Percentiles rank a stretch among this genome's conserved stretches.
Conservation (phyloP, 2,888 invertebrate genomes). For the Leucoma salicis region DNA sequence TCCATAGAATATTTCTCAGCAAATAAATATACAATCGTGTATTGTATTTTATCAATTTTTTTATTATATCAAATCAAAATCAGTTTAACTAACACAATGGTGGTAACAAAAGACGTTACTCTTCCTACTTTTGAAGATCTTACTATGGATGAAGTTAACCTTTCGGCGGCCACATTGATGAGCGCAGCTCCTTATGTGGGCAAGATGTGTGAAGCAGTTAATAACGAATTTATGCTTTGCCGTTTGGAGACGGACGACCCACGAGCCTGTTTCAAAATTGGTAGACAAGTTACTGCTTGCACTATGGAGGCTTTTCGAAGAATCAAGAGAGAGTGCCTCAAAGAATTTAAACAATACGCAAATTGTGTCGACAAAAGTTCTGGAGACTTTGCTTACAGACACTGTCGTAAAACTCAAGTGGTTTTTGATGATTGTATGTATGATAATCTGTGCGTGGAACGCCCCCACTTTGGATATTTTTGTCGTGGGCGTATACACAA, state of each 20-base stretch:
- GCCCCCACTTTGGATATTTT: conserved; percentile 92
- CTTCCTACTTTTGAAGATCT: conserved; percentile 92
- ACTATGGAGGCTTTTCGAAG: conserved; percentile 90
- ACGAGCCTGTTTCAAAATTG: conserved; percentile 90
- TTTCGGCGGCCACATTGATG: conserved; percentile 91
- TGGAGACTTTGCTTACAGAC: conserved; percentile 80
- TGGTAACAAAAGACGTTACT: conserved; percentile 83
- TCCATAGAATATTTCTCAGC: no score
- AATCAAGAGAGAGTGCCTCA: conserved; percentile 89
- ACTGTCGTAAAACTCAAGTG: conserved; percentile 92
- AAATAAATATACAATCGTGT: background rate
- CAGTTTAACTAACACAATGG: conserved; percentile 66
- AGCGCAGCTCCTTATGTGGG: conserved; percentile 95
- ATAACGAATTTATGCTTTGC: conserved; percentile 97
- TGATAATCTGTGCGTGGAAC: conserved; percentile 87
- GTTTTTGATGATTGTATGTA: conserved; percentile 91
- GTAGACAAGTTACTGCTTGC: conserved; percentile 94
- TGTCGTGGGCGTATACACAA: conserved; percentile 85
- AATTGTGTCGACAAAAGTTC: conserved; percentile 89
- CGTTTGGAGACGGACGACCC: conserved; percentile 91
- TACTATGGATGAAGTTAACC: conserved; percentile 88
- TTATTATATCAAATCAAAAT: background rate
- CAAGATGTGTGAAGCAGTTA: conserved; percentile 92
- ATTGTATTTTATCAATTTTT: background rate
- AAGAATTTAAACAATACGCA: conserved; percentile 92